A percentile compares a stretch with the other conserved stretches of the same genome.
These are phyloP conservation scores for Drosophila novamexicana DNA, from an alignment of 1,140 invertebrate species.

Conservation along the genomic window DNA sequence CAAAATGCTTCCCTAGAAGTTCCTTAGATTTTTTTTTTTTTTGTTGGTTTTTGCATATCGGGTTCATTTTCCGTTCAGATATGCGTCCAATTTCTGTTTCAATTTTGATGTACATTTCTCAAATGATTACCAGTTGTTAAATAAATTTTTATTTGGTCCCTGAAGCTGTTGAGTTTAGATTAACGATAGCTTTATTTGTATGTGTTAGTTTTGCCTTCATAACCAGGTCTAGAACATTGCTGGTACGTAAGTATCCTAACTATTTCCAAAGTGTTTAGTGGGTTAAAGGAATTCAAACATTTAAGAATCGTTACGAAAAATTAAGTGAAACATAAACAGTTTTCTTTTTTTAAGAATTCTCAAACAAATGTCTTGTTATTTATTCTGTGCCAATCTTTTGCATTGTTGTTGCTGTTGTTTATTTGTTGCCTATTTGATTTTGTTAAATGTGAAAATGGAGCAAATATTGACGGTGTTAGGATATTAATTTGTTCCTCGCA, in stretches of 20 bases:
- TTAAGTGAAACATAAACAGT: slow-evolving; percentile 1
- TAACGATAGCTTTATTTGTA: slow-evolving; percentile 64
- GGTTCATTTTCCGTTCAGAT: slow-evolving; percentile 32
- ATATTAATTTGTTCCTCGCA: background rate
- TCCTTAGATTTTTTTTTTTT: slow-evolving; percentile 34
- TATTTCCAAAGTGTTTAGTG: slow-evolving; percentile 44
- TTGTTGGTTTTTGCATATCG: slow-evolving; percentile 33
- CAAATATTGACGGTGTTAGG: slow-evolving; percentile 74
- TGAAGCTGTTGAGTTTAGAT: slow-evolving; percentile 81
- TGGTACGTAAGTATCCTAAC: slow-evolving; percentile 22
- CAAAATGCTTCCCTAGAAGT: slow-evolving; percentile 45
- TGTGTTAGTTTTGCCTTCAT: slow-evolving; percentile 55
- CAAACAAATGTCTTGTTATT: slow-evolving; percentile 6
- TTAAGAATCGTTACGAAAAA: slow-evolving; percentile 14
- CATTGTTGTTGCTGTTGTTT: slow-evolving; percentile 40
- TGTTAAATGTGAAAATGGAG: slow-evolving; percentile 82
- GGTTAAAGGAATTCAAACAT: slow-evolving; percentile 12
- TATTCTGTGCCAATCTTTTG: slow-evolving; percentile 50
- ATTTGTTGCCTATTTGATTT: slow-evolving; percentile 27
- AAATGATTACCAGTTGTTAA: slow-evolving; percentile 54
- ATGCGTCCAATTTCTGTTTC: slow-evolving; percentile 50
- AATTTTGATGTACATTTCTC: slow-evolving; percentile 29
- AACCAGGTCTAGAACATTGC: slow-evolving; percentile 46
- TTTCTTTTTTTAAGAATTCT: background rate
- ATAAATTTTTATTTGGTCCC: slow-evolving; percentile 74